Percentiles rank a stretch among this genome's conserved stretches.
These are phyloP conservation scores for Acomys russatus DNA, from an alignment of 2,797 vertebrate genomes.

Conservation along the genomic window DNA sequence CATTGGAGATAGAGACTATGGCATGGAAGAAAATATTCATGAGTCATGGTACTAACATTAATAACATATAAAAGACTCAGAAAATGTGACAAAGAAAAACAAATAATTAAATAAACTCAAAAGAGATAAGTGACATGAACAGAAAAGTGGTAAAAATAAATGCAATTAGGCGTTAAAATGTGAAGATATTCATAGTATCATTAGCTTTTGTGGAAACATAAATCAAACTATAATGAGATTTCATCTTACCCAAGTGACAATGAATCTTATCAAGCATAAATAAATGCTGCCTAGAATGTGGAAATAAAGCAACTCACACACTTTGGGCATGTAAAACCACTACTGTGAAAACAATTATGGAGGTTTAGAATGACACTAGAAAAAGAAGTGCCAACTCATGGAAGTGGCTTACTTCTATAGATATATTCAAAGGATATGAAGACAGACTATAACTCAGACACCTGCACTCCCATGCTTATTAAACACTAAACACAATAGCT, in stretches of 20 bases:
- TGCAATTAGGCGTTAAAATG: neutral
- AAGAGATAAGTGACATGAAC: neutral
- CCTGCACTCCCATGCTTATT: neutral
- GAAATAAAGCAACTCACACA: neutral
- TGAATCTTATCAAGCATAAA: neutral
- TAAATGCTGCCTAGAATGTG: neutral
- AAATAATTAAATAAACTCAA: neutral
- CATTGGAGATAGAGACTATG: neutral
- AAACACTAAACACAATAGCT: neutral
- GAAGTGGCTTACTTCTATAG: neutral
- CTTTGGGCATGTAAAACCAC: neutral
- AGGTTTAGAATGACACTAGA: neutral
- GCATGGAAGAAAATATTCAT: neutral
- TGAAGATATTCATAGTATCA: neutral
- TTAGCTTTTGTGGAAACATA: neutral
- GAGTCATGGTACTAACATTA: neutral
- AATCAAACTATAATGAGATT: neutral
- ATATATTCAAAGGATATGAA: too few relatives aligned
- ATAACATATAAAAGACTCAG: neutral
- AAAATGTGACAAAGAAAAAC: neutral
- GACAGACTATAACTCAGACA: neutral
- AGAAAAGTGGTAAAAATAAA: neutral
- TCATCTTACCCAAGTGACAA: neutral
- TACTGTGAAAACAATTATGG: neutral
- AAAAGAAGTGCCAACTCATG: neutral